Base-by-base conservation (phyloP, 1,140 invertebrate genomes). In the Drosophila chauvacae region DNA sequence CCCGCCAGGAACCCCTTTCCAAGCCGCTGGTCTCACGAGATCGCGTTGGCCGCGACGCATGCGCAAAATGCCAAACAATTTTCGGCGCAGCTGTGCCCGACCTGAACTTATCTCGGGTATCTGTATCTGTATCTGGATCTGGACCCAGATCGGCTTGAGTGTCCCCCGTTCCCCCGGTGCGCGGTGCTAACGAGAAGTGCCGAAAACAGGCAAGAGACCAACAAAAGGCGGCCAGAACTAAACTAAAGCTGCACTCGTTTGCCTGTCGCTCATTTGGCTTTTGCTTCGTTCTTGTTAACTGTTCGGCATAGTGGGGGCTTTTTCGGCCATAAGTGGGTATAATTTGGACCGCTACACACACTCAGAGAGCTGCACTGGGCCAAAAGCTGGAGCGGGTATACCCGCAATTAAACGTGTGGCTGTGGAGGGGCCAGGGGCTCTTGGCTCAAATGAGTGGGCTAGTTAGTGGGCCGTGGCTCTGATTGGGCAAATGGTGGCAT, bases 61-160 rank as follows among this genome's bases (percentile, higher is more conserved):
- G 83, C 84, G 80, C 83, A 70, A 88, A 87, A 88, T 88, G 80
- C 84, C 68, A 88, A 77, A 77, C 84, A 88, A 84, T 88, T 83
- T 88, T 88, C 72, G 83, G 69, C 77, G 83, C 83, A 87, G 84
- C 83, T 87, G 83, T 88, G 84, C 68, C 68, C 77, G 72, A 80
- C 76, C 76, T 81, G 73, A 81, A 88, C 84, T 88, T 88, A 88
- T 88, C 84, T 88, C 80, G 68, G 80, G 69, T 76, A 86, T 86
- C 83, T 86, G 82, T 69, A 50, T 50, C 26, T 50, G 48, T 51
- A 87, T 82, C 79, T 68, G 35, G 23, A 60, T 66, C 63, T 65
- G 61, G 13, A 47, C 50, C 68, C 41, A n/a, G 20, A 23, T 33
- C 62, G 18, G 28, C 13, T 14, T 20, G 44, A 9, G 7, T n/a